Conservation (phyloP, 2,888 invertebrate genomes). For the Heliconius ismenius region DNA sequence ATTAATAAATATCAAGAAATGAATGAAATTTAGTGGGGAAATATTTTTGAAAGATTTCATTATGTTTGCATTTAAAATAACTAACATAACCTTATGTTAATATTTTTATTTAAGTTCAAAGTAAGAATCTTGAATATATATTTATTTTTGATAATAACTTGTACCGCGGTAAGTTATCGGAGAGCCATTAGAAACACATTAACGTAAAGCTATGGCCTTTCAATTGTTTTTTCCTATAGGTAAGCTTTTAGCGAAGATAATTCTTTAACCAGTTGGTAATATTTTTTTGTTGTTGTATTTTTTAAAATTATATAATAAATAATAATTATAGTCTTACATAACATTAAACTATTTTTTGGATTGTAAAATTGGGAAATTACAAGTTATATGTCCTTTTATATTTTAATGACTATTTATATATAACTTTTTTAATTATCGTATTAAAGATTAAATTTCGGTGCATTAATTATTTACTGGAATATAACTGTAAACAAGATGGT, state of each 20-base stretch:
- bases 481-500: slow-evolving; percentile 22
- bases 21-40: no score
- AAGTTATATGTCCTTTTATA: not conserved
- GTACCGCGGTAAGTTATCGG: slow-evolving; percentile 67
- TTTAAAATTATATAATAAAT: not conserved
- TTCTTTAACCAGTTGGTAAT: not conserved
- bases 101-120: not conserved
- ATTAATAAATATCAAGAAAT: not conserved
- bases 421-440: slow-evolving; percentile 11
- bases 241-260: slow-evolving; percentile 28
- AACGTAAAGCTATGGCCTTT: slow-evolving; percentile 56
- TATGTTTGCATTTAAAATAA: not conserved
- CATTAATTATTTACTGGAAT: slow-evolving; percentile 23
- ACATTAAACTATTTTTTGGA: not conserved
- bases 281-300: not conserved
- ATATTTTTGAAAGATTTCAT: not conserved
- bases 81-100: not conserved
- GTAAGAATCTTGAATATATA: slow-evolving; percentile 3
- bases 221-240: slow-evolving; percentile 38
- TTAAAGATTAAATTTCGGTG: slow-evolving; percentile 7
- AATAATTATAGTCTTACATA: not conserved
- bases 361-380: not conserved
- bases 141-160: slow-evolving; percentile 55
- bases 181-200: slow-evolving; percentile 80
- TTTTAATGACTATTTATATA: not conserved